Conservation (phyloP, 2,797 vertebrate species). For the Sternarchorhynchus goeldii region DNA sequence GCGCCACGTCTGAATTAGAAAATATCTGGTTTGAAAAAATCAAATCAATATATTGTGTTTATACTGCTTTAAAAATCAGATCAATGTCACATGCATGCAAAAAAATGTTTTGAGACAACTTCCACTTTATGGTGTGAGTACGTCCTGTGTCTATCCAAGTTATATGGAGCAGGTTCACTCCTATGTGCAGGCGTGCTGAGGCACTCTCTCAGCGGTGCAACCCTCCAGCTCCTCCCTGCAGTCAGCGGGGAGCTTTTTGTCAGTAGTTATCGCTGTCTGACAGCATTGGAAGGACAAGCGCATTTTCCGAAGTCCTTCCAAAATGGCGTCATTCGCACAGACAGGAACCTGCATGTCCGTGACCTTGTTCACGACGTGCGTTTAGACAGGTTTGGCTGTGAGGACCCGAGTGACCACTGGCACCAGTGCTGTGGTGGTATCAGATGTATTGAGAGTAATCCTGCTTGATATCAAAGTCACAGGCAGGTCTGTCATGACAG, state of each 20-base stretch:
- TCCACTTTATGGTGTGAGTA: too few relatives aligned
- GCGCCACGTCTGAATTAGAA: too few relatives aligned
- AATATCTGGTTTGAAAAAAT: too few relatives aligned
- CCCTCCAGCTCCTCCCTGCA: constrained; percentile 12
- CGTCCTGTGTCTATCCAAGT: too few relatives aligned
- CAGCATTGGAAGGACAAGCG: constrained; percentile 49
- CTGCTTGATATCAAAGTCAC: constrained; percentile 47
- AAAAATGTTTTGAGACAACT: too few relatives aligned
- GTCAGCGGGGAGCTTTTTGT: constrained; percentile 30
- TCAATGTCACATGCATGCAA: too few relatives aligned
- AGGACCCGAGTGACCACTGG: constrained; percentile 34
- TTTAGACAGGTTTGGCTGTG: constrained; percentile 47
- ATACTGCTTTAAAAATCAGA: too few relatives aligned
- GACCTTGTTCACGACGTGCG: constrained; percentile 44
- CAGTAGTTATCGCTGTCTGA: constrained; percentile 24
- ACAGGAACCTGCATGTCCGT: constrained; percentile 50
- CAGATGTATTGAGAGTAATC: constrained; percentile 46
- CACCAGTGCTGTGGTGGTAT: constrained; percentile 26
- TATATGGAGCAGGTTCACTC: constrained; percentile 5
- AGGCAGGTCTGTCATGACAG: constrained; percentile 33
- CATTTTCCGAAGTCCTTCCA: constrained; percentile 50
- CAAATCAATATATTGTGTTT: too few relatives aligned
- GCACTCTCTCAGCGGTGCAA: neutral
- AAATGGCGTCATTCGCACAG: constrained; percentile 26
- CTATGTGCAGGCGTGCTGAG: neutral